A percentile compares a stretch with the other conserved stretches of the same genome.
phyloP scores from a whole-genome alignment of 2,888 invertebrate species.

The Chymomyza amoena region DNA sequence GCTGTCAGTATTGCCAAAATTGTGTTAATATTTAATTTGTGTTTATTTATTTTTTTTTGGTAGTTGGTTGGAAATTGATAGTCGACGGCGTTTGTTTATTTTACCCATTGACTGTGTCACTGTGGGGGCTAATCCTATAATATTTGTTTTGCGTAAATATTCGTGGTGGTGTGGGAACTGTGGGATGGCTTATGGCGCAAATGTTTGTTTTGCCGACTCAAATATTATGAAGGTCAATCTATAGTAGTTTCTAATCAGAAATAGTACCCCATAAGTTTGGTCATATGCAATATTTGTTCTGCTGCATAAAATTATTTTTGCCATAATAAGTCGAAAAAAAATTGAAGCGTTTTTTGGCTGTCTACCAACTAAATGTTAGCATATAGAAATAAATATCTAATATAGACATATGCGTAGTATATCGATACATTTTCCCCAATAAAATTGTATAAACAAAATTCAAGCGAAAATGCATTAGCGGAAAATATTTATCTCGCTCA shows the following conservation, averaged over 20 bases:
- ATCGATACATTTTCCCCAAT: neutral
- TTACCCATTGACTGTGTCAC: constrained; percentile 21
- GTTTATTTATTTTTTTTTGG: constrained; percentile 22
- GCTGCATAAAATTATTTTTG: neutral
- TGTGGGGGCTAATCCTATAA: constrained; percentile 21
- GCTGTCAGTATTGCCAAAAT: constrained; percentile 16
- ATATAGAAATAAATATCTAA: neutral
- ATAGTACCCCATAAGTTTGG: neutral
- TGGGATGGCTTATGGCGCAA: neutral
- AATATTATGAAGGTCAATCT: neutral
- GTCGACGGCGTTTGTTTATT: neutral
- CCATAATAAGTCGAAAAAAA: neutral
- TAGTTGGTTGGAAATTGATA: constrained; percentile 13
- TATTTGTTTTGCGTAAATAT: neutral
- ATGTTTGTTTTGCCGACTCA: neutral
- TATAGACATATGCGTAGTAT: neutral
- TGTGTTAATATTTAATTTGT: constrained; percentile 44
- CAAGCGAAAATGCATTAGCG: neutral
- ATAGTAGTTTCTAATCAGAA: neutral
- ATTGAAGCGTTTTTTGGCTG: constrained; percentile 43
- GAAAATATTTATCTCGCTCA: neutral
- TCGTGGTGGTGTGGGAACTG: neutral
- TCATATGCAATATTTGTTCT: neutral
- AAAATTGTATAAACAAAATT: neutral
- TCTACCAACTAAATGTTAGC: constrained; percentile 44